Percentiles rank a stretch among this genome's conserved stretches.
Evolutionary conservation across 2,888 invertebrate genomes (phyloP).

Genomic region (Campoplex nolae): DNA sequence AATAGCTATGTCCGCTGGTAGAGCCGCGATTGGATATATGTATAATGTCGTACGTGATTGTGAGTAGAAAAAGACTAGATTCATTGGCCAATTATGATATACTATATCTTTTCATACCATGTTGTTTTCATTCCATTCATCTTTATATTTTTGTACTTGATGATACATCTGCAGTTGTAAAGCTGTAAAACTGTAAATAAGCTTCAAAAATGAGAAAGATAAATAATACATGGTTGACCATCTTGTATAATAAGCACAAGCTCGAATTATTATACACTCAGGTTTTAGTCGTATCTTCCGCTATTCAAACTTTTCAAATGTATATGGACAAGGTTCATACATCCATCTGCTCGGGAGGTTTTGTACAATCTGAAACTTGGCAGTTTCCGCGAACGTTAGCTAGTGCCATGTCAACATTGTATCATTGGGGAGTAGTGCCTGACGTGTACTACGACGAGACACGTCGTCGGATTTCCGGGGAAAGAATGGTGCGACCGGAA

Average conservation of each 20-base stretch:
- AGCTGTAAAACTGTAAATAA: too few relatives aligned
- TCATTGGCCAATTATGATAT: neutral
- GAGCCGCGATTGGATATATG: neutral
- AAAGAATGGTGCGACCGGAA: constrained; percentile 20
- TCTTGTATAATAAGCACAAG: too few relatives aligned
- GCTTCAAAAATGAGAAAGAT: neutral
- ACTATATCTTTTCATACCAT: too few relatives aligned
- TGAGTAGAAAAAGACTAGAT: neutral
- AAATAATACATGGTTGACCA: neutral
- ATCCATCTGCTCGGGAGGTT: constrained; percentile 4
- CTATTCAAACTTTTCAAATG: neutral
- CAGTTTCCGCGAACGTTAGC: constrained; percentile 56
- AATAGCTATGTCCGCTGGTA: neutral
- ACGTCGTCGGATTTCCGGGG: constrained; percentile 28
- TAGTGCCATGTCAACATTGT: constrained; percentile 44
- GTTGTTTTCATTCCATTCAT: too few relatives aligned
- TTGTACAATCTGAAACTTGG: neutral
- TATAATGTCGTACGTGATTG: too few relatives aligned
- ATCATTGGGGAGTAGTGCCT: constrained; percentile 19
- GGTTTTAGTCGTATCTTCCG: neutral
- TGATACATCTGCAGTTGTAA: neutral
- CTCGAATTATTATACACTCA: neutral
- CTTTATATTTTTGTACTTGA: too few relatives aligned
- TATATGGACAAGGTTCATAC: neutral
- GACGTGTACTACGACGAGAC: constrained; percentile 18